Evolutionary conservation across 2,113 vertebrate genomes (phyloP), one percentile per base, ranked within the genome.

Genomic region (Polypterus senegalus): DNA sequence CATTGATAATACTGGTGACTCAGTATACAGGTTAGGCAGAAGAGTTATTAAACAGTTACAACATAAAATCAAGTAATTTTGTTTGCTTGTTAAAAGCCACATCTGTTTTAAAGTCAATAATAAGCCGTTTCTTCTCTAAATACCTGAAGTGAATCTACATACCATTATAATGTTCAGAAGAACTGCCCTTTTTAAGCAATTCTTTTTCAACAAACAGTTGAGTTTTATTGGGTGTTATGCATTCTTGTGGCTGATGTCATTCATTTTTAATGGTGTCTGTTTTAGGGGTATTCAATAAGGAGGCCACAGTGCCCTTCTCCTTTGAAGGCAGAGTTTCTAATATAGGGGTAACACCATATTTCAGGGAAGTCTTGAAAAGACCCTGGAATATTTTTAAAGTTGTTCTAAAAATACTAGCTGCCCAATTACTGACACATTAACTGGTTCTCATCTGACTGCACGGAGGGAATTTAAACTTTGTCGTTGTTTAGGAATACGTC

Each of bases 401-500:
- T 62, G 75, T 76, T 77, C 68, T 76, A 78, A 79, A 82, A 69
- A 76, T 69, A 76, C 67, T 27, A 66, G 74, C 79, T 71, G 73
- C 86, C 84, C 77, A 82, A 85, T 86, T 81, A 78, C 82, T 83
- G 73, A 76, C 86, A 81, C 86, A 76, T 90, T 92, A 83, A 81
- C 88, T 86, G 87, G 86, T 89, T 92, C 88, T 92, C 88, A 81
- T 86, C 84, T 87, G 90, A 90, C 86, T 82, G 85, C 86, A 87
- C 60, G 71, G 73, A 83, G 84, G 82, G 83, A 90, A 89, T 78
- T 74, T 61, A 89, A 86, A 86, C 78, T 86, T 82, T 84, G 85
- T 87, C 86, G 87, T 88, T 91, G 91, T 93, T 92, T 92, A 83
- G 83, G 82, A 90, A 91, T 77, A 81, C 88, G 87, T 83, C 82